Conservation (phyloP, 2,888 invertebrate species). For the Dynastes grantii region DNA sequence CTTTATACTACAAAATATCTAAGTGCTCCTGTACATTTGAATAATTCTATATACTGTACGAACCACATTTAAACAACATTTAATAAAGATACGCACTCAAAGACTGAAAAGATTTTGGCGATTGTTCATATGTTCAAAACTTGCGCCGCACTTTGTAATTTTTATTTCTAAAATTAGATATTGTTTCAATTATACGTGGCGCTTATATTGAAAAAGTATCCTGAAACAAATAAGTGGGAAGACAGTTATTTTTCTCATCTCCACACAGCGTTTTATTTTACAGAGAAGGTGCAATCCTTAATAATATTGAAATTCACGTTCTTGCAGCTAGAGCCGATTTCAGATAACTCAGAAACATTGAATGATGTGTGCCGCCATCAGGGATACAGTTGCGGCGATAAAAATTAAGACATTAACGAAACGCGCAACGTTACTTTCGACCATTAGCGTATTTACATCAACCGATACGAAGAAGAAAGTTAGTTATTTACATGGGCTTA, state of each 20-base stretch:
- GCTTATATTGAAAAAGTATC: too few relatives aligned
- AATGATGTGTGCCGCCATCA: constrained; percentile 21
- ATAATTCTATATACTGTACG: too few relatives aligned
- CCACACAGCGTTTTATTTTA: not conserved
- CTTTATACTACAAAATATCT: too few relatives aligned
- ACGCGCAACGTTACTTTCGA: constrained; percentile 26
- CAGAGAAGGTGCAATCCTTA: constrained; percentile 2
- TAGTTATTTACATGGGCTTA: constrained; percentile 39
- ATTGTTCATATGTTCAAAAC: too few relatives aligned
- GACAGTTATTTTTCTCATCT: not conserved
- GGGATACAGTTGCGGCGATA: constrained; percentile 27
- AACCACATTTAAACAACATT: too few relatives aligned
- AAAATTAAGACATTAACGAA: constrained; percentile 48
- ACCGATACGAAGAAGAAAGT: constrained; percentile 39
- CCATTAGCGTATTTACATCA: constrained; percentile 38
- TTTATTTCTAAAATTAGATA: too few relatives aligned
- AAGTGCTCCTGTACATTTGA: too few relatives aligned
- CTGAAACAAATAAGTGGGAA: too few relatives aligned
- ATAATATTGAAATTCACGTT: constrained; percentile 21
- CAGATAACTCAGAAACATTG: constrained; percentile 13
- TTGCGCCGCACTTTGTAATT: too few relatives aligned
- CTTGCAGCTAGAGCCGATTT: not conserved
- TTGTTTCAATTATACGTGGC: too few relatives aligned
- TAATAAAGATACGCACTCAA: too few relatives aligned
- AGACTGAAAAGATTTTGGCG: too few relatives aligned